A percentile compares a stretch with the other conserved stretches of the same genome.
Evolutionary conservation across 2,797 vertebrate genomes (phyloP).

Genomic region (Melanogrammus aeglefinus): DNA sequence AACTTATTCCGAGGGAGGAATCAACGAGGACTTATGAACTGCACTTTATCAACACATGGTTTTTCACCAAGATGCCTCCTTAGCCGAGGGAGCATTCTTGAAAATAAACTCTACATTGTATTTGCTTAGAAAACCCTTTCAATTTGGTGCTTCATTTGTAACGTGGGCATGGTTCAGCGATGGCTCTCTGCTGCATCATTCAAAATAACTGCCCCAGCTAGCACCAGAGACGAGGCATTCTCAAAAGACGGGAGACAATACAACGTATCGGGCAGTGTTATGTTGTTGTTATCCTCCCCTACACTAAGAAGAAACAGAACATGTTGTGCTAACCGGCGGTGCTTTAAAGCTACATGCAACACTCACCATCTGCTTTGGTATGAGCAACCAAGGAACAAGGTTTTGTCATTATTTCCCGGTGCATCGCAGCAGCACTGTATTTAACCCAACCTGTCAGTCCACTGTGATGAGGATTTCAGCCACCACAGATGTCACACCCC

Average conservation of each 20-base stretch:
- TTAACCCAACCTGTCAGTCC: constrained; percentile 52
- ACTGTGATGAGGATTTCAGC: constrained; percentile 19
- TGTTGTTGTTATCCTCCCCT: neutral
- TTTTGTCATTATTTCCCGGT: constrained; percentile 35
- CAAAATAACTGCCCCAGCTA: neutral
- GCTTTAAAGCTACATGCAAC: no score
- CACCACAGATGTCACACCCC: constrained; percentile 2
- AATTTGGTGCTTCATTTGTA: neutral
- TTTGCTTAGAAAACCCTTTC: neutral
- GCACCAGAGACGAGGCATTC: neutral
- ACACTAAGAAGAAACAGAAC: no score
- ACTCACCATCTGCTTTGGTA: neutral
- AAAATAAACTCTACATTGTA: neutral
- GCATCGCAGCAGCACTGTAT: constrained; percentile 16
- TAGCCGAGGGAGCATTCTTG: neutral
- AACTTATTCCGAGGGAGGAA: no score
- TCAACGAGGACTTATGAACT: no score
- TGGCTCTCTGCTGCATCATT: neutral
- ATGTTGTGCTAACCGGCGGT: no score
- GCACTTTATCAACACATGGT: no score
- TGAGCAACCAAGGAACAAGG: constrained; percentile 13
- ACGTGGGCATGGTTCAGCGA: neutral
- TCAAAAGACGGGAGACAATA: neutral
- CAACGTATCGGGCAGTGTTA: neutral
- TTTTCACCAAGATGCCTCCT: no score